Evolutionary conservation across 1,140 invertebrate genomes (phyloP).

Genomic region (Leptinotarsa lineolata): DNA sequence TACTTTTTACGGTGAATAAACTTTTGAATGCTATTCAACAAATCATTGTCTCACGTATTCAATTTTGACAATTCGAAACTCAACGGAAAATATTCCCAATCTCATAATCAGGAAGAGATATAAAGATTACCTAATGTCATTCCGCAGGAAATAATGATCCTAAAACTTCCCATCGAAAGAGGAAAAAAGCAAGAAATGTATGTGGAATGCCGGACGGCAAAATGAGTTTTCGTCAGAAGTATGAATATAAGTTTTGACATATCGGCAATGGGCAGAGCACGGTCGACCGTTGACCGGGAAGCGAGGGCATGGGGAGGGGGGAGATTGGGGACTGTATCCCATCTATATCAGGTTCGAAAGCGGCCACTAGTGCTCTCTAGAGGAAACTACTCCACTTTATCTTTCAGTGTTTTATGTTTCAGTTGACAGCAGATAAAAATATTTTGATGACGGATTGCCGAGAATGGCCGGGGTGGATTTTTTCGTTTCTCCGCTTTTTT

Average conservation of each 20-base stretch:
- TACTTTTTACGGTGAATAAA: too few relatives aligned
- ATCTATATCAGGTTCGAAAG: conserved; percentile 47
- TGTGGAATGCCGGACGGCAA: conserved; percentile 2
- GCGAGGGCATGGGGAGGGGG: not conserved
- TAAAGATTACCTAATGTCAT: not conserved
- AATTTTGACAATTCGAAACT: too few relatives aligned
- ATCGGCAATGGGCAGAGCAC: conserved; percentile 27
- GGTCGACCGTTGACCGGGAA: not conserved
- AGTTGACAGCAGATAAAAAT: conserved; percentile 53
- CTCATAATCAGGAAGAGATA: not conserved
- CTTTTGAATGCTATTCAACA: too few relatives aligned
- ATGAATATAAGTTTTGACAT: conserved; percentile 41
- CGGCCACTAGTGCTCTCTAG: conserved; percentile 47
- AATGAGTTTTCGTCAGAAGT: conserved; percentile 23
- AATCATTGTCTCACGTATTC: too few relatives aligned
- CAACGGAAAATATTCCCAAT: too few relatives aligned
- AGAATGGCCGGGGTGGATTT: conserved; percentile 45
- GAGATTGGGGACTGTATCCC: conserved; percentile 36
- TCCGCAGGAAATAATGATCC: not conserved
- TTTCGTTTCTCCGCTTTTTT: conserved; percentile 50
- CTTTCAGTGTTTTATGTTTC: conserved; percentile 50
- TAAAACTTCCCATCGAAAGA: not conserved
- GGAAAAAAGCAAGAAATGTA: conserved; percentile 9
- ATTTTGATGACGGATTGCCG: conserved; percentile 50
- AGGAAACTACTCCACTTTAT: conserved; percentile 53